Evolutionary conservation across 2,113 vertebrate genomes (phyloP).

Genomic region (Chamaetylas fuelleborni): DNA sequence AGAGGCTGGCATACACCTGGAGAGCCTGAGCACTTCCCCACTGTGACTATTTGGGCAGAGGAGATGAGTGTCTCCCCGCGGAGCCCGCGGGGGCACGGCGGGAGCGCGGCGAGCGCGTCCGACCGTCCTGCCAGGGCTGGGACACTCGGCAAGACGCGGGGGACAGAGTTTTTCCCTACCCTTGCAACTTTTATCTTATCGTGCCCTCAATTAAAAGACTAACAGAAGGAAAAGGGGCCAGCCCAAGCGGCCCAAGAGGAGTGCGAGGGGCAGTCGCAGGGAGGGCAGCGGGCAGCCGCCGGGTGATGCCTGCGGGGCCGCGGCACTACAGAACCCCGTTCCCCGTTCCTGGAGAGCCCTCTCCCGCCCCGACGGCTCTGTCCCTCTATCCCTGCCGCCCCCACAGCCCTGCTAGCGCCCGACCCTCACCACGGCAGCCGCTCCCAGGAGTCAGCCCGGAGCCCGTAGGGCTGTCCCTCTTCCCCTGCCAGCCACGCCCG

Average conservation of each 20-base stretch:
- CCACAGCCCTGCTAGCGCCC: background rate
- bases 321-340: background rate
- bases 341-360: background rate
- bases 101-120: background rate
- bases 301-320: background rate
- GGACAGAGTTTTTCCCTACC: background rate
- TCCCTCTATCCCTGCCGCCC: background rate
- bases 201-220: background rate
- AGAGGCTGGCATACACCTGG: background rate
- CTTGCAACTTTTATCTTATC: background rate
- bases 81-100: accelerated
- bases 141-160: accelerated
- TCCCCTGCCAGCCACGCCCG: background rate
- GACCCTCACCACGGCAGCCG: background rate
- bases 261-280: accelerated
- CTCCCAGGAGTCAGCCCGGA: background rate
- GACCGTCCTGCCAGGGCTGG: background rate
- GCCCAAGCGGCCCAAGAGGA: background rate
- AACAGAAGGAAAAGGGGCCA: too few relatives aligned
- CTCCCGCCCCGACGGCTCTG: background rate
- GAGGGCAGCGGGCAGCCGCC: background rate
- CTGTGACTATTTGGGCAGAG: accelerated
- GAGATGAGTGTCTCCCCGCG: too few relatives aligned
- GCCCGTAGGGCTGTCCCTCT: background rate
- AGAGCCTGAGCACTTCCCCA: too few relatives aligned